Evolutionary conservation across 2,797 vertebrate genomes (phyloP), one percentile per base, ranked within the genome.

Genomic region (Takifugu rubripes): DNA sequence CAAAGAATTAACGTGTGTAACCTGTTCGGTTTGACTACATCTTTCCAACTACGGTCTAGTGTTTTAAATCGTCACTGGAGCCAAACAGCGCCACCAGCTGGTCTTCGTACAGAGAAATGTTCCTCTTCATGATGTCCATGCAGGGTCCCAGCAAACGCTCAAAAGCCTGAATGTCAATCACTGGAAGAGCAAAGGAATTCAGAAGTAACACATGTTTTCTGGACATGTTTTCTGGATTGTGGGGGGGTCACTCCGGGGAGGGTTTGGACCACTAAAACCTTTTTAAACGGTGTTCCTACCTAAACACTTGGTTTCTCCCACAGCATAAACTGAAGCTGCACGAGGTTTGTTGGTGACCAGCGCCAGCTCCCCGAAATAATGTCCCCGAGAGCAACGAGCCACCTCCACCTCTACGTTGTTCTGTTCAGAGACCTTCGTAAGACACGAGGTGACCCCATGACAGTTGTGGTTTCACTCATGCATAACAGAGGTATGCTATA

Each of bases 41-140:
- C 17, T 48, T 48, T 10, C 2, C 10, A 17, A 9, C 16, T 3
- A 9, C 5, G 3, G 31, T 1, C 48, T 83, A 86, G 71, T 94
- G 88, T 64, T 87, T 81, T 73, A 95, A 82, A 89, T 96, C 94
- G 64, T 93, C 86, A 85, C 90, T 94, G 75, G 93, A 95, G 77
- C 95, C 94, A 75, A 98, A 97, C 85, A 98, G 84, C n/a, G 93
- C 92, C 87, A 94, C 93, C 83, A 94, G 91, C 64, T 98, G 95
- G 66, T 98, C 94, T 72, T 98, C 91, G 2, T 97, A 98, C 83
- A 95, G 92, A 6, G 92, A 90, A 85, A 96, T 96, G 88, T 98
- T 98, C 81, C 95, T 95, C 94, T 96, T 96, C 94, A 98, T 94
- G 89, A 98, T 97, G 87, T 97, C 93, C 93, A 95, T 98, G 81